Conservation (phyloP, 2,113 vertebrate species). For the Diadophis punctatus region DNA sequence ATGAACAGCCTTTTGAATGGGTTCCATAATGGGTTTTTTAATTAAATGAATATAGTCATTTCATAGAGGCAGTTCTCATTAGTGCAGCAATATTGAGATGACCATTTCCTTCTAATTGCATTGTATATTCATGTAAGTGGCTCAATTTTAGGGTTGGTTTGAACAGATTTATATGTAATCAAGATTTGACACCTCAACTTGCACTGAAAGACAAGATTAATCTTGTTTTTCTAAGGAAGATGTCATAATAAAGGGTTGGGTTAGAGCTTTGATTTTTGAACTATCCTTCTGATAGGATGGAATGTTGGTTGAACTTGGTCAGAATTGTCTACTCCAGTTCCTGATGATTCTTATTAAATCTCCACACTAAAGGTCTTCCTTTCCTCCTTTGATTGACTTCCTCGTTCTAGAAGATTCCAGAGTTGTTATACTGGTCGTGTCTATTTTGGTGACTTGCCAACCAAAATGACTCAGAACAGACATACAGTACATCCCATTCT, state of each 20-base stretch:
- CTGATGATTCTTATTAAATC: not conserved
- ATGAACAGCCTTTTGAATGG: slow-evolving; percentile 62
- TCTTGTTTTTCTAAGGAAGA: slow-evolving; percentile 33
- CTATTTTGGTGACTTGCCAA: not conserved
- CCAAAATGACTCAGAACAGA: not conserved
- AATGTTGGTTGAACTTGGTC: not conserved
- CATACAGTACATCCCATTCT: not conserved
- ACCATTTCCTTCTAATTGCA: slow-evolving; percentile 67
- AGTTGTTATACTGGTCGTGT: not conserved
- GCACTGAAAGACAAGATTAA: slow-evolving; percentile 24
- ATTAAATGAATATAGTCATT: slow-evolving; percentile 74
- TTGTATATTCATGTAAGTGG: slow-evolving; percentile 50
- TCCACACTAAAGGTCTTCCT: not conserved
- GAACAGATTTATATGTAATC: slow-evolving; percentile 59
- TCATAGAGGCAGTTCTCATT: slow-evolving; percentile 70
- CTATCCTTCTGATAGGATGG: too few species aligned
- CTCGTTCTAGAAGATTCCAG: not conserved
- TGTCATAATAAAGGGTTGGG: slow-evolving; percentile 29
- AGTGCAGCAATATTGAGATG: slow-evolving; percentile 61
- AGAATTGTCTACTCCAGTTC: not conserved
- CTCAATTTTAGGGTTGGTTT: slow-evolving; percentile 62
- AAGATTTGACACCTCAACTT: slow-evolving; percentile 38
- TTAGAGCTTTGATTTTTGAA: not conserved
- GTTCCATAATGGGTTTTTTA: slow-evolving; percentile 70
- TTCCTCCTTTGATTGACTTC: not conserved